Evolutionary conservation across 2,797 vertebrate species (phyloP).

Genomic region (Pangasius djambal): DNA sequence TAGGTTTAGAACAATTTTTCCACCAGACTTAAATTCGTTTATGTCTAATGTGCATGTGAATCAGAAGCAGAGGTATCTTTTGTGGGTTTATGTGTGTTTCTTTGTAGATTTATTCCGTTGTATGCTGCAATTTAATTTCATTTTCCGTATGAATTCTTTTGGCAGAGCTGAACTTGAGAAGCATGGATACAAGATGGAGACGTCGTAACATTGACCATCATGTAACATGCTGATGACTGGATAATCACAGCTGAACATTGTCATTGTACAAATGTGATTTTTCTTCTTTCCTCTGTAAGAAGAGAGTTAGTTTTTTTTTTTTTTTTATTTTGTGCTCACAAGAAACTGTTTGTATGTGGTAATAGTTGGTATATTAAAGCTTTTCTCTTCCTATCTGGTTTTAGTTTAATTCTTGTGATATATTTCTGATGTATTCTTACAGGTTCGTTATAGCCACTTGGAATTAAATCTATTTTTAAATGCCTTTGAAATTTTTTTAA

Average conservation of each 20-base stretch:
- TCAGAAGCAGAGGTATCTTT: background rate
- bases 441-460: background rate
- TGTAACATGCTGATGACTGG: constrained; percentile 50
- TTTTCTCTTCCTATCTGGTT: constrained; percentile 36
- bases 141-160: constrained; percentile 55
- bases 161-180: constrained; percentile 96
- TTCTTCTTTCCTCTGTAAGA: constrained; percentile 42
- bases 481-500: background rate
- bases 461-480: background rate
- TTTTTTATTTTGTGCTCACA: constrained; percentile 48
- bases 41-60: background rate
- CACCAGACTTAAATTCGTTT: background rate
- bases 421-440: background rate
- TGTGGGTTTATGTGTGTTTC: background rate
- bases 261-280: constrained; percentile 41
- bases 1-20: background rate
- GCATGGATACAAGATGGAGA: constrained; percentile 99
- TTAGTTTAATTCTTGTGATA: background rate
- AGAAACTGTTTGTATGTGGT: constrained; percentile 39
- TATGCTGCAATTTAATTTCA: background rate
- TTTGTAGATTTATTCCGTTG: background rate
- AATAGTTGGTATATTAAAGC: constrained; percentile 54
- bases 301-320: constrained; percentile 45
- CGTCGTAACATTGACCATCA: constrained; percentile 78
- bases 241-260: constrained; percentile 61